Evolutionary conservation across 2,888 invertebrate genomes (phyloP).

Genomic region (Eupsilia transversa): DNA sequence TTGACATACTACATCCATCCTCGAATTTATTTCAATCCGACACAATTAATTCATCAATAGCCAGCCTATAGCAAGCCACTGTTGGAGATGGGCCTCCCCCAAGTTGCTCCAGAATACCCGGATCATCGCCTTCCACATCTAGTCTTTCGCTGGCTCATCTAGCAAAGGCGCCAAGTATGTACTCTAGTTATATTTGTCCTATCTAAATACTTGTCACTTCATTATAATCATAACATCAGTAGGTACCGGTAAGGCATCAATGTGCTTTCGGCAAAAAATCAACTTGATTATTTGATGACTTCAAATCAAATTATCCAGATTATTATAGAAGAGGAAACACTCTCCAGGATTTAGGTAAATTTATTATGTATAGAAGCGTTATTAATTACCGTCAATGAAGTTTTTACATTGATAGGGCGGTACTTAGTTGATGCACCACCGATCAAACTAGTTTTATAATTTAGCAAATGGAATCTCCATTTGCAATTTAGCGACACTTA

Average conservation of each 20-base stretch:
- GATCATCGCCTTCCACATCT: neutral
- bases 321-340: neutral
- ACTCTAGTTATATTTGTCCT: neutral
- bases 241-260: neutral
- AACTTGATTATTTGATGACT: neutral
- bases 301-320: neutral
- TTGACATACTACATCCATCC: neutral
- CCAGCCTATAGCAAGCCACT: neutral
- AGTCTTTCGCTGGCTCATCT: neutral
- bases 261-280: neutral
- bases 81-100: neutral
- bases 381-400: neutral
- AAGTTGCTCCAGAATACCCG: neutral
- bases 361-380: neutral
- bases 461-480: neutral
- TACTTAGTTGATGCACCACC: neutral
- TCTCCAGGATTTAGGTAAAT: neutral
- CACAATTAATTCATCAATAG: neutral
- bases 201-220: neutral
- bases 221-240: neutral
- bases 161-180: neutral
- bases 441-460: neutral
- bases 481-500: neutral
- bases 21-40: too few relatives aligned
- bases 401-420: neutral